These are phyloP conservation scores for Tortrix viridana DNA, from an alignment of 2,888 invertebrate species.

Conservation along the genomic window DNA sequence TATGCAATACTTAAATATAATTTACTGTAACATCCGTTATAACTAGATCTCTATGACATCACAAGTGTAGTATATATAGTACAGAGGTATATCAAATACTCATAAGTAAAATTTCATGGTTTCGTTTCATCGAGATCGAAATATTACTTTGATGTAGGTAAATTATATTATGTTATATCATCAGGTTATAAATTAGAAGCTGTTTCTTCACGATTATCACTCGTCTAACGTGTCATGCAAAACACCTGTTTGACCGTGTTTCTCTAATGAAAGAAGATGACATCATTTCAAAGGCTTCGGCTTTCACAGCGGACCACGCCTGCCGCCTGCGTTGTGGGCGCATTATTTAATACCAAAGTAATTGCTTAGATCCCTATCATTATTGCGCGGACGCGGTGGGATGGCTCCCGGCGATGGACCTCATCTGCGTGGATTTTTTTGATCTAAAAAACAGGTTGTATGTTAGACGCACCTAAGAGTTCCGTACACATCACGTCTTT, in stretches of 20 bases:
- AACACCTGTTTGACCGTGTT: conserved; percentile 41
- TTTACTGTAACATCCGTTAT: no score
- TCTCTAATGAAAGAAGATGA: conserved; percentile 51
- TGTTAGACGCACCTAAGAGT: conserved; percentile 26
- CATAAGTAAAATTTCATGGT: no score
- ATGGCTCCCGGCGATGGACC: conserved; percentile 70
- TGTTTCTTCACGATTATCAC: conserved; percentile 1
- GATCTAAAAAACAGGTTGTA: conserved; percentile 36
- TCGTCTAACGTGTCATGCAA: conserved; percentile 28
- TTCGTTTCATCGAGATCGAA: no score
- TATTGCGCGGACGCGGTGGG: conserved; percentile 61
- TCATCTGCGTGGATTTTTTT: conserved; percentile 56
- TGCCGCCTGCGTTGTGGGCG: conserved; percentile 56
- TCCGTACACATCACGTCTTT: conserved; percentile 22
- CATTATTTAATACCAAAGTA: conserved; percentile 67
- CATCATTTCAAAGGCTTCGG: conserved; percentile 56
- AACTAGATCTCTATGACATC: no score
- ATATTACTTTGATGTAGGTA: no score
- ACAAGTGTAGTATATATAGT: no score
- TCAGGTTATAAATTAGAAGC: no score
- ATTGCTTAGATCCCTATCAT: conserved; percentile 78
- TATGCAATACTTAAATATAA: no score
- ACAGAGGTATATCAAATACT: no score
- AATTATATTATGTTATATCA: no score
- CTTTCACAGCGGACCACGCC: conserved; percentile 60